Base-by-base conservation (phyloP, 2,113 vertebrate species). In the Onychostoma macrolepis region DNA sequence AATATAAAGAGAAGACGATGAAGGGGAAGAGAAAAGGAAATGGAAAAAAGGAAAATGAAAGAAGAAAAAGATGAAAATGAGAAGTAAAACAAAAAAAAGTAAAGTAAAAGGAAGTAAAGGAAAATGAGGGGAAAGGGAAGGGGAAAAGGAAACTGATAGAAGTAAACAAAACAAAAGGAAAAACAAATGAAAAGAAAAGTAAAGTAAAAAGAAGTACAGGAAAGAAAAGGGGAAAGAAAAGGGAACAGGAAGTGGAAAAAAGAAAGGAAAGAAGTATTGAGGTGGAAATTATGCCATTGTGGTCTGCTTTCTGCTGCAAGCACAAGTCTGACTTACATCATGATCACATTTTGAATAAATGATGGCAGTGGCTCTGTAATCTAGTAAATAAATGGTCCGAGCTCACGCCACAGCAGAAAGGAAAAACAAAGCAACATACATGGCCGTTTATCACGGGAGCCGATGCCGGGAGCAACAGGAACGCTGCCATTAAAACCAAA, bases 401-500 rank as follows among this genome's bases (percentile, higher is more conserved):
- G 72, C 72, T 45, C 72, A 76, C 0, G 5, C 38, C 72, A 26
- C 11, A 45, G 12, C 11, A 43, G 21, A 26, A 4, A 75, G 12
- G n/a, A 75, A 21, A 74, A 17, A 41, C 9, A 38, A 38, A 71
- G 7, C 36, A 12, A 72, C 36, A 41, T 2, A 12, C 76, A 78
- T 33, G 7, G 15, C 6, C 9, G 56, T 82, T 67, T 21, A 63
- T 38, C 53, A 41, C 7, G 3, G 33, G 38, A 45, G 58, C 15
- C 13, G 9, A 33, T 13, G 43, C 61, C 2, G 41, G 26, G 17
- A 33, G 80, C 38, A 15, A 48, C 61, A 83, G 41, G n/a, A 33
- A 63, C 4, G 15, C 58, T 48, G 61, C 65, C 63, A 83, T 69
- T 83, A 74, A 53, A 84, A 74, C 26, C 45, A 74, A 84, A 84